A percentile compares a stretch with the other conserved stretches of the same genome.
Evolutionary conservation across 2,888 invertebrate species (phyloP).

Genomic region (Tuberolachnus salignus): DNA sequence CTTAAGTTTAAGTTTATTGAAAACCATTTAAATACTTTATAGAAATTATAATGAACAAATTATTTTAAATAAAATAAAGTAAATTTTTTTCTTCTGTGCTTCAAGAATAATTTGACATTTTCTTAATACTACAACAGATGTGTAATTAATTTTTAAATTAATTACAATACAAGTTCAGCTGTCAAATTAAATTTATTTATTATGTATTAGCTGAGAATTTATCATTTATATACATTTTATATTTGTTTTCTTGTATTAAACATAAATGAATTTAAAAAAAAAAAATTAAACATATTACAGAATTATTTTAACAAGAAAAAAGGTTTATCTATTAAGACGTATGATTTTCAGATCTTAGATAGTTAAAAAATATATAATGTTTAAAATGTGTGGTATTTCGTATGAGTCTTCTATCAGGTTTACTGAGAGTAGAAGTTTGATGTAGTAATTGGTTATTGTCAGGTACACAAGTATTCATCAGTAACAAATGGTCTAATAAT

Average conservation of each 20-base stretch:
- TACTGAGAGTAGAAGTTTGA: slow-evolving; percentile 11
- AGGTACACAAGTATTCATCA: slow-evolving; percentile 29
- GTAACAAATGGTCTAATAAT: slow-evolving; percentile 30
- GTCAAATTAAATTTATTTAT: too few species aligned
- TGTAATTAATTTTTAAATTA: too few species aligned
- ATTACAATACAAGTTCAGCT: too few species aligned
- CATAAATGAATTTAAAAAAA: too few species aligned
- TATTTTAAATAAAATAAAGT: background rate
- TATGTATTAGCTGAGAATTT: too few species aligned
- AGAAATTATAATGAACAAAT: background rate
- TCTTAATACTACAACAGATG: background rate
- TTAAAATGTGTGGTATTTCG: slow-evolving; percentile 24
- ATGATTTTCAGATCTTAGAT: slow-evolving; percentile 16
- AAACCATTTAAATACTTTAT: background rate
- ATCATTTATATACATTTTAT: too few species aligned
- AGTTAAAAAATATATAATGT: slow-evolving; percentile 27
- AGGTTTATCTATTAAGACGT: slow-evolving; percentile 20
- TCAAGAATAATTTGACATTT: background rate
- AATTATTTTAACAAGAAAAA: too few species aligned
- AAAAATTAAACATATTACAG: too few species aligned
- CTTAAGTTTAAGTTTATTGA: too few species aligned
- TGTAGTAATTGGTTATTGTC: background rate
- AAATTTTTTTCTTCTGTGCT: background rate
- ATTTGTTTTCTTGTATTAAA: too few species aligned
- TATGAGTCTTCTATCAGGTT: background rate